These are phyloP conservation scores for Apodemus speciosus DNA, from an alignment of 2,113 vertebrate species.

Conservation along the genomic window DNA sequence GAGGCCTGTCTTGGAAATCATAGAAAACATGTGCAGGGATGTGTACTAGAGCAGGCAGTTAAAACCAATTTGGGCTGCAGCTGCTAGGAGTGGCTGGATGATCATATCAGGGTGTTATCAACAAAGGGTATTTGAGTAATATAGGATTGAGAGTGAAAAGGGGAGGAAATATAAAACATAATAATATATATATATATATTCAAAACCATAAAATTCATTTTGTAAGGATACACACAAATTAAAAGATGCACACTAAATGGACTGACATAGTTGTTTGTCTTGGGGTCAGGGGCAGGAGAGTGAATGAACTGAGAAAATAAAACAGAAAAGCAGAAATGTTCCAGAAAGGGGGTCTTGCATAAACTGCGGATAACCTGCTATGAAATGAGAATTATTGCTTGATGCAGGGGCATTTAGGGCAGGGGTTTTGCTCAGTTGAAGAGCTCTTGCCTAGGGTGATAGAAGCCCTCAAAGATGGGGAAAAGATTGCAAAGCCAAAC, in stretches of 20 bases:
- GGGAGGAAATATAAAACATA: neutral
- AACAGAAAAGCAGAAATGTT: neutral
- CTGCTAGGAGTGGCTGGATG: neutral
- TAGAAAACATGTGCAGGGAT: neutral
- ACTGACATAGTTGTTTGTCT: neutral
- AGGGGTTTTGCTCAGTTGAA: neutral
- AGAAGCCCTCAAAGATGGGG: neutral
- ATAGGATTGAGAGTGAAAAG: neutral
- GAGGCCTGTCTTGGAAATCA: neutral
- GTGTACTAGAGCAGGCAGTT: neutral
- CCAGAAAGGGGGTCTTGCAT: neutral
- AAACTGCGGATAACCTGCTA: neutral
- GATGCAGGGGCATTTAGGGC: neutral
- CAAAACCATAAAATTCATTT: constrained; percentile 22
- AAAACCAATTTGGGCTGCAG: neutral
- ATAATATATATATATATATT: neutral
- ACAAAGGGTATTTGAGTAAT: constrained; percentile 1
- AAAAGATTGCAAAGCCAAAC: neutral
- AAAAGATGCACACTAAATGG: neutral
- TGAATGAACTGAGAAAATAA: neutral
- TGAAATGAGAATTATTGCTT: neutral
- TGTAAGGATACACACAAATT: neutral
- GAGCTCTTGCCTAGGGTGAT: neutral
- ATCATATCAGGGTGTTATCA: neutral
- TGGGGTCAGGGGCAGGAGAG: neutral